Evolutionary conservation across 2,888 invertebrate species (phyloP).

Genomic region (Meta bourneti): DNA sequence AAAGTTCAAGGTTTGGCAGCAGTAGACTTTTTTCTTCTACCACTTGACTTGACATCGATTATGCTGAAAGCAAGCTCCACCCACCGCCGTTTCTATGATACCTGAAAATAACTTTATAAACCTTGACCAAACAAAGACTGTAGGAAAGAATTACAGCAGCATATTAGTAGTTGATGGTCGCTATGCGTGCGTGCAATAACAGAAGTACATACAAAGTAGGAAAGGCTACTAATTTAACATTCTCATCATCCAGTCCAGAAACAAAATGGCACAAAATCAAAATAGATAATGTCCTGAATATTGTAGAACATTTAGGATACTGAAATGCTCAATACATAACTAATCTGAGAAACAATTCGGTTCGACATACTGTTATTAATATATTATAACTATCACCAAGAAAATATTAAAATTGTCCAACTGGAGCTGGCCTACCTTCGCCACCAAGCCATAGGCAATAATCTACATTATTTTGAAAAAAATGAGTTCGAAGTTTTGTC

Average conservation of each 20-base stretch:
- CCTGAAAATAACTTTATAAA: slow-evolving; percentile 51
- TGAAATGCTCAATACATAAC: no score
- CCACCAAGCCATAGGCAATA: no score
- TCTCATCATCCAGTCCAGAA: slow-evolving; percentile 4
- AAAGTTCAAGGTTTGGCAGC: slow-evolving; percentile 62
- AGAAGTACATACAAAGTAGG: neutral
- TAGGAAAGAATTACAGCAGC: neutral
- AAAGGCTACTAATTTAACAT: slow-evolving; percentile 7
- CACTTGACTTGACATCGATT: slow-evolving; percentile 55
- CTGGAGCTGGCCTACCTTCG: no score
- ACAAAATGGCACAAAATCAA: neutral
- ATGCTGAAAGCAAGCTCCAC: slow-evolving; percentile 47
- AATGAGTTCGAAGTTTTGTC: no score
- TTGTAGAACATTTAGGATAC: no score
- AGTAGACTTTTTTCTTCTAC: neutral
- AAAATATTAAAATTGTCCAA: neutral
- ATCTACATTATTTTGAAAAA: no score
- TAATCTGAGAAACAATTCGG: no score
- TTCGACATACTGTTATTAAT: neutral
- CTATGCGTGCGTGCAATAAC: slow-evolving; percentile 32
- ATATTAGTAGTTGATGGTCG: slow-evolving; percentile 48
- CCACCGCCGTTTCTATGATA: slow-evolving; percentile 63
- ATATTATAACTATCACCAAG: neutral
- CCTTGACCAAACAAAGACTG: slow-evolving; percentile 61
- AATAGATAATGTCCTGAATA: neutral